Base-by-base conservation (phyloP, 2,888 invertebrate species). In the Eilema sororculum region DNA sequence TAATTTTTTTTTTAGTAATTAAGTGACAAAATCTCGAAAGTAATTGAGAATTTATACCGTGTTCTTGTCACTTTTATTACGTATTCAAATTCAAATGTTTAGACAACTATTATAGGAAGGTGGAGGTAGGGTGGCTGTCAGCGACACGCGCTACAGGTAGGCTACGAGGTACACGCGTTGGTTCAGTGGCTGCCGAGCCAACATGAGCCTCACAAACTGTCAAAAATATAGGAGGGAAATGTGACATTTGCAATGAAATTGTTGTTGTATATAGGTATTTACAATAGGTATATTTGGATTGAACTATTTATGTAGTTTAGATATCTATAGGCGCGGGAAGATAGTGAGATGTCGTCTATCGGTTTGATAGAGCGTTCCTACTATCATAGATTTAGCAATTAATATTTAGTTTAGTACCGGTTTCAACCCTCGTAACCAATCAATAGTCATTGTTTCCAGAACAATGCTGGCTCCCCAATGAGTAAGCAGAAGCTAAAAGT, bases 131-230 rank as follows among this genome's bases (percentile, higher is more conserved):
- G n/a, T 30, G 30, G 2, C 60, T 60, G 60, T 60, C 60, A 60
- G 9, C 30, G 8, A 60, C 60, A 60, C 60, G 60, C 59, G n/a
- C 57, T n/a, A 60, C 60, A 60, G 60, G 60, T 60, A 60, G 60
- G 9, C 8, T 52, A 4, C 41, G 0, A 41, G 52, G 8, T 9
- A 46, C 46, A 20, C 20, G 52, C 52, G 9, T 52, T 52, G 41
- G 52, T 52, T 52, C 52, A 52, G 52, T 20, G 20, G n/a, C 52
- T 52, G 52, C 52, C 52, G 2, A n/a, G 52, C 52, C 52, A 3
- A n/a, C 20, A 20, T 9, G 46, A 46, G 20, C 46, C 20, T 46
- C 46, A 46, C 46, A 46, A 46, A 46, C 46, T 6, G 52, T 52
- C 52, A n/a, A 52, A 41, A 46, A n/a, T 52, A 52, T 52, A 52